Evolutionary conservation across 1,140 invertebrate species (phyloP), one percentile per base, ranked within the genome.

Genomic region (Pseudachorutes palmiensis): DNA sequence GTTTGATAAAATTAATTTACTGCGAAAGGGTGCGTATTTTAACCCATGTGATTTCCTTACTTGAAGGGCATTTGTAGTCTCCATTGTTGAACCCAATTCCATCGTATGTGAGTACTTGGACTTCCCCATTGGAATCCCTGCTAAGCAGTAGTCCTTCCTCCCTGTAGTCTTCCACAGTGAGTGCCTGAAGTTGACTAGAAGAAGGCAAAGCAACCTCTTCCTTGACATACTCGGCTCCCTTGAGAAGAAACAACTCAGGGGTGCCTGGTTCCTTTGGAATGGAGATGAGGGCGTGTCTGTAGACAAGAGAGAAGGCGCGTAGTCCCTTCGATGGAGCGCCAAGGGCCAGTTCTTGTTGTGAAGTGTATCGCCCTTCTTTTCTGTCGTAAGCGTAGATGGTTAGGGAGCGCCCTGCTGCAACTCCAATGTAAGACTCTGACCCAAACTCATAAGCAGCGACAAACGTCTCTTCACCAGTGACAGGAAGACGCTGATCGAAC

Each of bases 401-500:
- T 1, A 69, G 19, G 2, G 29, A 22, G 1, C 2, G 59, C 5
- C 22, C 31, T 12, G 28, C 3, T 2, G 67, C 55, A 41, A 62
- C 22, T 41, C 58, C 36, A 55, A 69, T 66, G 16, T 36, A 62
- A n/a, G 31, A 65, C 9, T 19, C 22, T 2, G 59, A 30, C 26
- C 64, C 68, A 1, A 48, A 16, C 16, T 69, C 36, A 62, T 66
- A 41, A 2, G 66, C 67, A 24, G 51, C 29, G 3, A 64, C 59
- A 45, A 28, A 31, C 1, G 33, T 45, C 19, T 24, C 29, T n/a
- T n/a, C n/a, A 3, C n/a, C 31, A 1, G 31, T 9, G 2, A 48
- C 26, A 22, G 59, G 26, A n/a, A 71, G 5, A 3, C 67, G 36
- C 45, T 71, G 70, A 1, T 51, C 61, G 64, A 64, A 71, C 70